phyloP scores from a whole-genome alignment of 1,140 invertebrate species.

The Caerostris extrusa region DNA sequence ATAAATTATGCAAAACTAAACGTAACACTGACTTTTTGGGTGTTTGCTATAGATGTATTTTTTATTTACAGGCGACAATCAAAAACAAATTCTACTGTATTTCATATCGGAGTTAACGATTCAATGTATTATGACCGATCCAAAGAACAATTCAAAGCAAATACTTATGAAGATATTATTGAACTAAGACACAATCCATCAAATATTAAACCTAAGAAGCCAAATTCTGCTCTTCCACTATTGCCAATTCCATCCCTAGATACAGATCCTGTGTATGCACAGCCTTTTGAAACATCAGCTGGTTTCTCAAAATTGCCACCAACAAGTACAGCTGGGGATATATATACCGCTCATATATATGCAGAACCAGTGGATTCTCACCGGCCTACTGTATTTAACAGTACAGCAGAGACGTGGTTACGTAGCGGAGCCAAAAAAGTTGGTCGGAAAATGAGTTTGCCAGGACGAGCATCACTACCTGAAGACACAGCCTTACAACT shows the following conservation, averaged over 20 bases:
- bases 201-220: neutral
- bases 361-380: constrained; percentile 63
- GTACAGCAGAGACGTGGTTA: constrained; percentile 45
- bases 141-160: neutral
- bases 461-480: neutral
- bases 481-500: neutral
- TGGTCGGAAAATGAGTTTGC: constrained; percentile 53
- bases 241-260: constrained; percentile 39
- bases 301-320: neutral
- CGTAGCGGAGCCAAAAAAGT: constrained; percentile 38
- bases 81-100: constrained; percentile 56
- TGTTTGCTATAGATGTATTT: neutral
- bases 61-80: constrained; percentile 48
- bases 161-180: constrained; percentile 55
- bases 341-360: constrained; percentile 72
- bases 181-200: constrained; percentile 33
- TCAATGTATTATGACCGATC: neutral
- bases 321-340: neutral
- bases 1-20: too few relatives aligned
- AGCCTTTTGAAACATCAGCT: constrained; percentile 60
- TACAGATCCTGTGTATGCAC: constrained; percentile 69
- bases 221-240: neutral
- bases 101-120: constrained; percentile 22
- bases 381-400: neutral
- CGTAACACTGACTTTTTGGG: too few relatives aligned